phyloP scores from a whole-genome alignment of 2,797 vertebrate species.

The Cichlasoma orientale region DNA sequence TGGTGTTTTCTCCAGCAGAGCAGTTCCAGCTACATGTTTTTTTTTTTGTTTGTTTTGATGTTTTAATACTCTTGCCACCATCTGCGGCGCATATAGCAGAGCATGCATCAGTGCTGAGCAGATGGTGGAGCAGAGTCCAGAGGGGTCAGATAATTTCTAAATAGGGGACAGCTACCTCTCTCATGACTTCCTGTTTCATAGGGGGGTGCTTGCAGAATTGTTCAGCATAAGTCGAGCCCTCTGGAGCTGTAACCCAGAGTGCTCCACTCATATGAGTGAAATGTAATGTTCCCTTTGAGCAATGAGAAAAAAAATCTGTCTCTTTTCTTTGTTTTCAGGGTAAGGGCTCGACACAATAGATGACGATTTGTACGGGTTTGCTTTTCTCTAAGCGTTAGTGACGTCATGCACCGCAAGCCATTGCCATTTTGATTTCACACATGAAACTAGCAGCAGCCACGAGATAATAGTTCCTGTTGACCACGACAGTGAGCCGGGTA shows the following conservation, averaged over 20 bases:
- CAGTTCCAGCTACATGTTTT: neutral
- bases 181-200: neutral
- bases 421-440: neutral
- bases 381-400: neutral
- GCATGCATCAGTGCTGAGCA: neutral
- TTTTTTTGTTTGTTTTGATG: neutral
- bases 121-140: neutral
- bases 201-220: neutral
- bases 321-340: neutral
- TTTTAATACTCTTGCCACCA: neutral
- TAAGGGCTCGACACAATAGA: neutral
- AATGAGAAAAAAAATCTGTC: too few relatives aligned
- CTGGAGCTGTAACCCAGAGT: neutral
- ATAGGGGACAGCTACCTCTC: neutral
- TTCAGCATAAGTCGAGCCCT: neutral
- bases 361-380: too few relatives aligned
- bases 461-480: neutral
- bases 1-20: neutral
- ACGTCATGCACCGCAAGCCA: neutral
- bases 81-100: neutral
- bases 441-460: neutral
- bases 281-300: too few relatives aligned
- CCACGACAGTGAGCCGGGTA: neutral
- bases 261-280: neutral
- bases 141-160: slow-evolving; percentile 1